phyloP scores from a whole-genome alignment of 1,140 invertebrate species.

The Diorhabda elongata region DNA sequence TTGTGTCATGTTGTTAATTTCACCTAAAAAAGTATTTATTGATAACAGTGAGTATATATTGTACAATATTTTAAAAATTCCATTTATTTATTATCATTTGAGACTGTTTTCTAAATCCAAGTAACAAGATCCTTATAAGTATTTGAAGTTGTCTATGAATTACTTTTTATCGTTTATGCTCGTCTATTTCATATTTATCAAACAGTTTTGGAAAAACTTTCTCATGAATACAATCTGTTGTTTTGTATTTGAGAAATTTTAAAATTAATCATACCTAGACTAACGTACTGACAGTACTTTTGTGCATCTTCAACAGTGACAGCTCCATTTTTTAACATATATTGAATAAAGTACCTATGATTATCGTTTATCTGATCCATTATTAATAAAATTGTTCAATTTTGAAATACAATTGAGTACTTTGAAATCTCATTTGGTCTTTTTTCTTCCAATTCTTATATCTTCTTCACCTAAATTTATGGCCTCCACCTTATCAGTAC shows the following conservation, averaged over 20 bases:
- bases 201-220: background rate
- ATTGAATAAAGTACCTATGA: slow-evolving; percentile 35
- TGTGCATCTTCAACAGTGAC: slow-evolving; percentile 28
- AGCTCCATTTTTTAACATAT: slow-evolving; percentile 33
- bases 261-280: slow-evolving; percentile 17
- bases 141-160: background rate
- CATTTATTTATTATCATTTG: no score
- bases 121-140: no score
- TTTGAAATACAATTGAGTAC: no score
- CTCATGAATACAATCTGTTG: slow-evolving; percentile 6
- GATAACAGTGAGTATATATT: background rate
- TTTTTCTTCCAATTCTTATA: no score
- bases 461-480: no score
- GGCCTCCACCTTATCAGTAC: no score
- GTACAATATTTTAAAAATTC: background rate
- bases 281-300: slow-evolving; percentile 26
- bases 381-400: no score
- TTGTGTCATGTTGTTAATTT: slow-evolving; percentile 18
- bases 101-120: background rate
- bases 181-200: background rate
- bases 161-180: background rate
- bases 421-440: no score
- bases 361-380: background rate
- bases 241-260: background rate
- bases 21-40: slow-evolving; percentile 4